Evolutionary conservation across 2,113 vertebrate species (phyloP).

Genomic region (Galeopterus variegatus): DNA sequence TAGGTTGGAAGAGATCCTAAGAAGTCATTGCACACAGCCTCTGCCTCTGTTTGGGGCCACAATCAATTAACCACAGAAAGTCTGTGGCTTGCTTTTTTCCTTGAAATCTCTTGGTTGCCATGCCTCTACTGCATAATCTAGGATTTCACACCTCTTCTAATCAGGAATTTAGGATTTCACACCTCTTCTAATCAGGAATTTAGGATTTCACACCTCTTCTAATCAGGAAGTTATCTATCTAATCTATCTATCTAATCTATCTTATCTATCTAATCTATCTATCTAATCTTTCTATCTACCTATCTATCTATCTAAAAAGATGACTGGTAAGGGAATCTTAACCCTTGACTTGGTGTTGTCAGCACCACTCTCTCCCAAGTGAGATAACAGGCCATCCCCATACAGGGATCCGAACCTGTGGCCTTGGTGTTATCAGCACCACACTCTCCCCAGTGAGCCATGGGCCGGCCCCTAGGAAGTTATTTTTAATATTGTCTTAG

Average conservation of each 20-base stretch:
- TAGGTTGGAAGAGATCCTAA: constrained; percentile 1
- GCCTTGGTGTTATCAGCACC: too few relatives aligned
- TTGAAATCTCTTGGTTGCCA: background rate
- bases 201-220: background rate
- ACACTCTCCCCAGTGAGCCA: too few relatives aligned
- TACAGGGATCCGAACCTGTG: too few relatives aligned
- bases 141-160: background rate
- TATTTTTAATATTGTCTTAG: background rate
- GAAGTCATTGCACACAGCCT: background rate
- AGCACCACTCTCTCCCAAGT: too few relatives aligned
- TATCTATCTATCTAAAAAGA: too few relatives aligned
- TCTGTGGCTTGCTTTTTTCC: background rate
- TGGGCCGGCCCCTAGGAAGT: background rate
- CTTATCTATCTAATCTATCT: too few relatives aligned
- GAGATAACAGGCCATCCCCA: too few relatives aligned
- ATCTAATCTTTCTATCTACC: too few relatives aligned
- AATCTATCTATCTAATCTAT: too few relatives aligned
- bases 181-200: background rate
- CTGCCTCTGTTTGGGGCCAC: background rate
- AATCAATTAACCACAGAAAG: background rate
- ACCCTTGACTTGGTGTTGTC: too few relatives aligned
- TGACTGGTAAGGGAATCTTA: too few relatives aligned
- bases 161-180: background rate
- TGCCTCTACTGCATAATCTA: background rate
- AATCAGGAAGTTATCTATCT: too few relatives aligned